Evolutionary conservation across 2,797 vertebrate species (phyloP).

Genomic region (Thripadectes ignobilis): DNA sequence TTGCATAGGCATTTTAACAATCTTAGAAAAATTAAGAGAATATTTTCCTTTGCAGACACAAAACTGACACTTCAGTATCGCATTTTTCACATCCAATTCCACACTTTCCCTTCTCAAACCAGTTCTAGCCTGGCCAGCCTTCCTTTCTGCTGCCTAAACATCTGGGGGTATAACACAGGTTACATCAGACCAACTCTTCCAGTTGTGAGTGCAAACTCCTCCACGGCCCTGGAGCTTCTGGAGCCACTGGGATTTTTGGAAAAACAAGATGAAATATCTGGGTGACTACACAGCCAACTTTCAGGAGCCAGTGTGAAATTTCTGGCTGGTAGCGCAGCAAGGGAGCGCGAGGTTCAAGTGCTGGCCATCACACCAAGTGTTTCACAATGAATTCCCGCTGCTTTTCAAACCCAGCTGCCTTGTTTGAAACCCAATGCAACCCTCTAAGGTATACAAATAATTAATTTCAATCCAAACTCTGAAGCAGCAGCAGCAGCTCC

Average conservation of each 20-base stretch:
- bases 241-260: not conserved
- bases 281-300: not conserved
- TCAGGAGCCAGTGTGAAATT: not conserved
- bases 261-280: not conserved
- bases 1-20: not conserved
- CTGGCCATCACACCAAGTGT: not conserved
- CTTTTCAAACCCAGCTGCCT: conserved; percentile 29
- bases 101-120: not conserved
- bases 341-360: not conserved
- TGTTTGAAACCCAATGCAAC: conserved; percentile 21
- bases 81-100: not conserved
- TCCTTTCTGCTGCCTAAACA: not conserved
- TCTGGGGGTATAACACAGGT: not conserved
- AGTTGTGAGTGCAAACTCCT: not conserved
- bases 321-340: not conserved
- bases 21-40: not conserved
- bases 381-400: not conserved
- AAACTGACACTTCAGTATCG: not conserved
- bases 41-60: not conserved
- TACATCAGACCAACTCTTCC: not conserved
- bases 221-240: not conserved
- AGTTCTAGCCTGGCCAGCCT: not conserved
- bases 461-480: conserved; percentile 34
- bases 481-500: conserved; percentile 19
- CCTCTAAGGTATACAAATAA: conserved; percentile 43